Evolutionary conservation across 2,113 vertebrate species (phyloP), one percentile per base, ranked within the genome.

Genomic region (Hoplias malabaricus): DNA sequence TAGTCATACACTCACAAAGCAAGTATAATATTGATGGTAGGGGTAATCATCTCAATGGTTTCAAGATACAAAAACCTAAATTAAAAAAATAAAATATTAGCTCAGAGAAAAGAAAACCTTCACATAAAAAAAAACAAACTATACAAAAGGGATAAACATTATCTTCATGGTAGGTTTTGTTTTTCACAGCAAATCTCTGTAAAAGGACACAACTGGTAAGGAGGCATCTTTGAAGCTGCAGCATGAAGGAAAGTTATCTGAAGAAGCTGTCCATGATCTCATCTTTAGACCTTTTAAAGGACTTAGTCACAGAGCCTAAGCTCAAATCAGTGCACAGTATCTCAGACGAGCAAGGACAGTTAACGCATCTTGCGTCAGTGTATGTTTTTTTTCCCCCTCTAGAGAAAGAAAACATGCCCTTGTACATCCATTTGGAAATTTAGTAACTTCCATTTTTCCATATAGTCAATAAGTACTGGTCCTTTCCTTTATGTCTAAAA

Each of bases 101-200:
- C 29, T 56, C 19, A 27, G 29, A 43, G 46, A 56, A 27, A 59
- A 68, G 11, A n/a, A 54, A 40, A 63, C 54, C 40, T 83, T 77
- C 79, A 68, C 48, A 79, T 68, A 68, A 62, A 81, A 33, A 43
- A 19, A 16, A 63, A 40, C 27, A 65, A 69, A 69, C 79, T 66
- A 83, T 40, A n/a, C 68, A 69, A 31, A 23, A 62, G 34, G 36
- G 62, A 16, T 69, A 77, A 67, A 81, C 16, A 56, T 54, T 75
- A 56, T 54, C 67, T 80, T 80, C 66, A 11, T 53, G 34, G 36
- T 31, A 43, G 12, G 54, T 12, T 63, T 31, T 29, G 38, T 73
- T 33, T 69, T 77, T 81, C 79, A 83, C 78, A 83, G 75, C 65
- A 83, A 80, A 65, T 68, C 53, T 82, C 48, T 33, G 71, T 40